Evolutionary conservation across 2,888 invertebrate genomes (phyloP).

Genomic region (Athrips mouffetella): DNA sequence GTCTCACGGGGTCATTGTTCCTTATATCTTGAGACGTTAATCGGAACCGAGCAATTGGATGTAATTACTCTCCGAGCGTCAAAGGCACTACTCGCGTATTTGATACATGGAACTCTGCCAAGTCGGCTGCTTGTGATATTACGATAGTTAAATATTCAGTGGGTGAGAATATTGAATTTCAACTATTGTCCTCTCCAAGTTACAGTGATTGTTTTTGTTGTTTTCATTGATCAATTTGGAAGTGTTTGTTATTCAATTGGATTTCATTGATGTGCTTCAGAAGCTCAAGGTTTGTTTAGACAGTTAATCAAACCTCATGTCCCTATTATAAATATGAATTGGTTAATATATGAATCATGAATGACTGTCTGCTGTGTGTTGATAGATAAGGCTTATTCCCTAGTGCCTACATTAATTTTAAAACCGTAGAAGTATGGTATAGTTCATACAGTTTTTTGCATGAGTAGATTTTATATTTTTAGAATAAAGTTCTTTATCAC

Average conservation of each 20-base stretch:
- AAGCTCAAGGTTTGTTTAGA: no score
- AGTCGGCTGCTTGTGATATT: constrained; percentile 54
- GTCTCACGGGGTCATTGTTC: constrained; percentile 49
- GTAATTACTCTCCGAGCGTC: constrained; percentile 46
- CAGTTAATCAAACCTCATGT: no score
- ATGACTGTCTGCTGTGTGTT: no score
- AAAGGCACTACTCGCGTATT: constrained; percentile 23
- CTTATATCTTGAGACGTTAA: constrained; percentile 28
- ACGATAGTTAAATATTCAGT: constrained; percentile 15
- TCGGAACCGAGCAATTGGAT: constrained; percentile 46
- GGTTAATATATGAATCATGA: no score
- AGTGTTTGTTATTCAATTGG: not conserved
- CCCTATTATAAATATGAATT: no score
- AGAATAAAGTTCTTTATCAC: no score
- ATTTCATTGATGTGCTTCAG: not conserved
- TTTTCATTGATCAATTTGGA: no score
- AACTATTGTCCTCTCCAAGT: not conserved
- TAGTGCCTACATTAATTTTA: no score
- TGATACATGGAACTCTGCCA: constrained; percentile 62
- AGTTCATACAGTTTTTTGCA: no score
- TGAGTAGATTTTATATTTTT: no score
- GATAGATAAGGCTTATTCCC: no score
- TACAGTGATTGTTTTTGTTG: not conserved
- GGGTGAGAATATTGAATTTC: not conserved
- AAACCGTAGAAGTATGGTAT: no score